These are phyloP conservation scores for Labeo rohita DNA, from an alignment of 2,113 vertebrate species.

Conservation along the genomic window DNA sequence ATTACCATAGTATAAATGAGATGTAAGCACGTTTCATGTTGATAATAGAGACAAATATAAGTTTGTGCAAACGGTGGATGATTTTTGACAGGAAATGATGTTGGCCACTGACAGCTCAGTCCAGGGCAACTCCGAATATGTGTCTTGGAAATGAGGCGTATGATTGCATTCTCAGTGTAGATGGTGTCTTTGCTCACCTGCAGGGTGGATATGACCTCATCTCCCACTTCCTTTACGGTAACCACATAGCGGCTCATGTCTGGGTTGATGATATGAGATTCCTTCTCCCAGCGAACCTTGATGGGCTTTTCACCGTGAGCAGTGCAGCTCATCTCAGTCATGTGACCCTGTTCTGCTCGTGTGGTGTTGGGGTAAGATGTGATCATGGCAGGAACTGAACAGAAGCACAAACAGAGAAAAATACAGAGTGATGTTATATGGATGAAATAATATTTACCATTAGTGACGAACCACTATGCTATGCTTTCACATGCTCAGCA, in stretches of 20 bases:
- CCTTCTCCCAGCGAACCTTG: constrained; percentile 99
- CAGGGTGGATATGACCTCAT: constrained; percentile 93
- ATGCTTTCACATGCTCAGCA: neutral
- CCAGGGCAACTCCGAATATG: neutral
- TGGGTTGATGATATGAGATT: constrained; percentile 95
- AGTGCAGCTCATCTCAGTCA: constrained; percentile 95
- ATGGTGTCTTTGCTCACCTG: constrained; percentile 77
- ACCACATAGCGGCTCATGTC: constrained; percentile 96
- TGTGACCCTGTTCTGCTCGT: constrained; percentile 94
- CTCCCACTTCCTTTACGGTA: constrained; percentile 91
- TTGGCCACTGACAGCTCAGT: neutral
- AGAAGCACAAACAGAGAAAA: constrained; percentile 46
- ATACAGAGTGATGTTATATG: constrained; percentile 42
- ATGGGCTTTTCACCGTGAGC: constrained; percentile 98
- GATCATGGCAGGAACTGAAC: constrained; percentile 97
- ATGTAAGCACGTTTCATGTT: neutral
- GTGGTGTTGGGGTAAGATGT: constrained; percentile 98
- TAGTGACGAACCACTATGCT: too few species aligned
- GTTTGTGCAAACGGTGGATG: neutral
- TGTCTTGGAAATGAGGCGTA: neutral
- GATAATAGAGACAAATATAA: neutral
- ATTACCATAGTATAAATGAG: neutral
- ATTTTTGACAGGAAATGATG: constrained; percentile 10
- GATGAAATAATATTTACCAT: neutral
- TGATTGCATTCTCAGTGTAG: neutral